phyloP scores from a whole-genome alignment of 2,797 vertebrate species.

The Tachyglossus aculeatus region DNA sequence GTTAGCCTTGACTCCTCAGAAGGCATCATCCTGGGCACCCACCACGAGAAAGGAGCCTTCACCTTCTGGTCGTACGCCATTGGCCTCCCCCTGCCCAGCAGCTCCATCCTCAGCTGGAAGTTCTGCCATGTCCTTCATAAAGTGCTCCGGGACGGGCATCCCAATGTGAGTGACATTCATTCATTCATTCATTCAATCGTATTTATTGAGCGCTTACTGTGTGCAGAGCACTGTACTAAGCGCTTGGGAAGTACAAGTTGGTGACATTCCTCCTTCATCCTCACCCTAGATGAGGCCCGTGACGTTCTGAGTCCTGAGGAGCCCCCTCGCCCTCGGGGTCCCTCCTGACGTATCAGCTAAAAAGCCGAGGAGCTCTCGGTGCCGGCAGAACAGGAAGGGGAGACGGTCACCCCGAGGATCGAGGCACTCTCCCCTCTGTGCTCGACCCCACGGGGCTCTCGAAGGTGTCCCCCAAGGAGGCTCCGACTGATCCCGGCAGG shows the following conservation, averaged over 20 bases:
- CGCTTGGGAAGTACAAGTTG: too few relatives aligned
- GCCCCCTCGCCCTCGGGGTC: not conserved
- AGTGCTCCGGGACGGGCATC: constrained; percentile 91
- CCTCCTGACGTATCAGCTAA: too few relatives aligned
- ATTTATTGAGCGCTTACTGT: too few relatives aligned
- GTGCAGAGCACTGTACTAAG: too few relatives aligned
- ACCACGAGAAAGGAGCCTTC: constrained; percentile 94
- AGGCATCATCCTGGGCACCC: constrained; percentile 97
- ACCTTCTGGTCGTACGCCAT: constrained; percentile 98
- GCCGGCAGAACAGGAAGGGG: not conserved
- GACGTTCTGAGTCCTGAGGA: not conserved
- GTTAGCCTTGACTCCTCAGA: constrained; percentile 74
- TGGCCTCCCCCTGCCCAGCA: constrained; percentile 89
- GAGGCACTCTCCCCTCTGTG: too few relatives aligned
- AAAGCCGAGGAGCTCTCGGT: not conserved
- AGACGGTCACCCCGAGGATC: too few relatives aligned
- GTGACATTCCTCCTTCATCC: accelerated
- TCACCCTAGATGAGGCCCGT: not conserved
- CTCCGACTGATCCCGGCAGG: accelerated
- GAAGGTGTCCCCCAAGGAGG: too few relatives aligned
- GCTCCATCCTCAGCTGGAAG: constrained; percentile 96
- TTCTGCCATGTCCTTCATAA: constrained; percentile 98
- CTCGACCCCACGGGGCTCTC: too few relatives aligned
- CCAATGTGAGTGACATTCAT: constrained; percentile 81
- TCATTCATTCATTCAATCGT: not conserved